A percentile compares a stretch with the other conserved stretches of the same genome.
phyloP scores from a whole-genome alignment of 2,888 invertebrate genomes.

The Halocaridina rubra region DNA sequence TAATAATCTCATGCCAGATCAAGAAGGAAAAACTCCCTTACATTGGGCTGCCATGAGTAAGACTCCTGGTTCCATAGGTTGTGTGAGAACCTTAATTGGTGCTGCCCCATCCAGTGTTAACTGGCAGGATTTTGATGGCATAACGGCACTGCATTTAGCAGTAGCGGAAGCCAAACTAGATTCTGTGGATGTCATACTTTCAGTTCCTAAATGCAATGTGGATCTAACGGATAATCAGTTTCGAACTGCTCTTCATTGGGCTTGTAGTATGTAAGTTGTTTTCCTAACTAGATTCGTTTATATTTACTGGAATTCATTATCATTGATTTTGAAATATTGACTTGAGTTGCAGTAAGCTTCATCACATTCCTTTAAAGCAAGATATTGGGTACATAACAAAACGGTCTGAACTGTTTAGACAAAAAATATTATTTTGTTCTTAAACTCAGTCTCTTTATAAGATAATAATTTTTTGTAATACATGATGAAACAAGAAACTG shows the following conservation, averaged over 20 bases:
- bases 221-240: conserved; percentile 45
- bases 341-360: neutral
- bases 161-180: conserved; percentile 41
- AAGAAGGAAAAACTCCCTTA: conserved; percentile 50
- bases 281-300: too few species aligned
- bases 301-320: too few species aligned
- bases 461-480: too few species aligned
- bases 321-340: neutral
- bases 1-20: conserved; percentile 44
- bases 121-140: conserved; percentile 55
- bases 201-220: conserved; percentile 44
- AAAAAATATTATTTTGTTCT: too few species aligned
- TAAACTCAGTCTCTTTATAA: too few species aligned
- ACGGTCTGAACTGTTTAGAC: too few species aligned
- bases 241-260: conserved; percentile 51
- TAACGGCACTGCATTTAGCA: conserved; percentile 47
- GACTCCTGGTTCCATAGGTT: conserved; percentile 26
- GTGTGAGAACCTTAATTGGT: conserved; percentile 34
- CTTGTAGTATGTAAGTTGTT: conserved; percentile 33
- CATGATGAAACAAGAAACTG: too few species aligned
- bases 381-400: too few species aligned
- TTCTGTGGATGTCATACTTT: conserved; percentile 37
- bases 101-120: conserved; percentile 49
- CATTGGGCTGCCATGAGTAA: conserved; percentile 59
- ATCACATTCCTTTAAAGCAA: too few species aligned